A percentile compares a stretch with the other conserved stretches of the same genome.
Evolutionary conservation across 2,888 invertebrate species (phyloP).

Genomic region (Pedicia rivosa): DNA sequence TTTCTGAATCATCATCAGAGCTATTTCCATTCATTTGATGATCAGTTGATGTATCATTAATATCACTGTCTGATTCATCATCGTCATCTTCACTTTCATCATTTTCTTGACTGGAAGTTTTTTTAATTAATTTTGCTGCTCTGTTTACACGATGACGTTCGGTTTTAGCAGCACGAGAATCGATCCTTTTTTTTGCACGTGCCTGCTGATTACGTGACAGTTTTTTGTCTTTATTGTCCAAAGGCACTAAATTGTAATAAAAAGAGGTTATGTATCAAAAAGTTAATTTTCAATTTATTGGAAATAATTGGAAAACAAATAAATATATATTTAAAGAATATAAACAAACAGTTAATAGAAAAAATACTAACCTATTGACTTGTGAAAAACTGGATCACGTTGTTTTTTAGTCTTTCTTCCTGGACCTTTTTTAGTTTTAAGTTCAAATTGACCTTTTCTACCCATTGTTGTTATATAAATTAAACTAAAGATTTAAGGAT

Average conservation of each 20-base stretch:
- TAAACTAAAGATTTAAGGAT: no score
- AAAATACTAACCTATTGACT: background rate
- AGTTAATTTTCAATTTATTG: slow-evolving; percentile 2
- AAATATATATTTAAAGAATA: no score
- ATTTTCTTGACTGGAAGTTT: slow-evolving; percentile 11
- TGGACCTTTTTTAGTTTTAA: slow-evolving; percentile 63
- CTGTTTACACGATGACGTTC: slow-evolving; percentile 11
- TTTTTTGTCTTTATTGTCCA: slow-evolving; percentile 35
- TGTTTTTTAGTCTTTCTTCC: slow-evolving; percentile 81
- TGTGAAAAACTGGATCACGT: slow-evolving; percentile 49
- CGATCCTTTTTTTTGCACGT: no score
- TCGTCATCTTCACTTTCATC: slow-evolving; percentile 13
- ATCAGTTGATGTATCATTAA: no score
- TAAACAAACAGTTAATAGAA: no score
- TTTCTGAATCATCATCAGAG: no score
- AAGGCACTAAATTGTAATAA: slow-evolving; percentile 21
- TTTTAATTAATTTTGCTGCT: slow-evolving; percentile 13
- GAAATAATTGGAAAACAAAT: background rate
- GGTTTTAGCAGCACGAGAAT: background rate
- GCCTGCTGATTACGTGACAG: slow-evolving; percentile 56
- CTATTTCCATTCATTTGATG: no score
- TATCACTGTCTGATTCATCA: slow-evolving; percentile 19
- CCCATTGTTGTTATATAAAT: slow-evolving; percentile 44
- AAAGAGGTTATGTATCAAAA: slow-evolving; percentile 5
- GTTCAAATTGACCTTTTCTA: slow-evolving; percentile 66